A percentile compares a stretch with the other conserved stretches of the same genome.
Evolutionary conservation across 2,888 invertebrate species (phyloP).

Genomic region (Apotomis capreana): DNA sequence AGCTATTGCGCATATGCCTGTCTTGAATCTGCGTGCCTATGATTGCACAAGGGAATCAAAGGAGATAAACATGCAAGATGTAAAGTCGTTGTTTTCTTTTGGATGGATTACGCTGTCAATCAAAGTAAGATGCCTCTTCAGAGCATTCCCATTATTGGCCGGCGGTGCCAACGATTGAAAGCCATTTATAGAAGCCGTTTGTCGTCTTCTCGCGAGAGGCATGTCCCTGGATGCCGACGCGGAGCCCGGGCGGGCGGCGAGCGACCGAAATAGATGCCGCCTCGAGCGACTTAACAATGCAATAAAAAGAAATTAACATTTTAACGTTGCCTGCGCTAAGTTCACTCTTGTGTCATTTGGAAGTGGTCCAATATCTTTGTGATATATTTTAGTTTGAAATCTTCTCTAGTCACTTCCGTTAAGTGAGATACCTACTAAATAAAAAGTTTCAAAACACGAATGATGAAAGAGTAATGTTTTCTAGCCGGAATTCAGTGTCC

Average conservation of each 20-base stretch:
- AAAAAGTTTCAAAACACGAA: slow-evolving; percentile 60
- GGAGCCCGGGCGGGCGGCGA: slow-evolving; percentile 75
- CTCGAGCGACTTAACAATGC: slow-evolving; percentile 81
- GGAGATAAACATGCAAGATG: slow-evolving; percentile 11
- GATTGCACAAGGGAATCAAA: slow-evolving; percentile 17
- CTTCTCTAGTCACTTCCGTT: slow-evolving; percentile 75
- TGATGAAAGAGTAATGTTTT: slow-evolving; percentile 67
- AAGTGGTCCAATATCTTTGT: slow-evolving; percentile 73
- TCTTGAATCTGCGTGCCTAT: slow-evolving; percentile 16
- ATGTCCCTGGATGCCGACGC: slow-evolving; percentile 70
- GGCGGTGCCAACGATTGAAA: slow-evolving; percentile 68
- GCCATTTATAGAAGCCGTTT: slow-evolving; percentile 79
- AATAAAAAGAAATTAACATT: slow-evolving; percentile 83
- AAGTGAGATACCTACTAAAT: slow-evolving; percentile 75
- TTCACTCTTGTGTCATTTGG: slow-evolving; percentile 82
- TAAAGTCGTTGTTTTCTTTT: slow-evolving; percentile 15
- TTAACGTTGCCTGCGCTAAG: slow-evolving; percentile 77
- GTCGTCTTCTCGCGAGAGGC: slow-evolving; percentile 78
- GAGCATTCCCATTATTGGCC: slow-evolving; percentile 38
- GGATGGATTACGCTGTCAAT: slow-evolving; percentile 46
- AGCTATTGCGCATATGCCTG: neutral
- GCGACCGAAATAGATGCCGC: slow-evolving; percentile 77
- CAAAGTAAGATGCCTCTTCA: slow-evolving; percentile 46
- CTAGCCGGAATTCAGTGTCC: slow-evolving; percentile 54
- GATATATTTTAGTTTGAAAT: slow-evolving; percentile 72